Percentiles rank a stretch among this genome's conserved stretches.
phyloP scores from a whole-genome alignment of 1,140 invertebrate genomes.

The Drosophila novamexicana region DNA sequence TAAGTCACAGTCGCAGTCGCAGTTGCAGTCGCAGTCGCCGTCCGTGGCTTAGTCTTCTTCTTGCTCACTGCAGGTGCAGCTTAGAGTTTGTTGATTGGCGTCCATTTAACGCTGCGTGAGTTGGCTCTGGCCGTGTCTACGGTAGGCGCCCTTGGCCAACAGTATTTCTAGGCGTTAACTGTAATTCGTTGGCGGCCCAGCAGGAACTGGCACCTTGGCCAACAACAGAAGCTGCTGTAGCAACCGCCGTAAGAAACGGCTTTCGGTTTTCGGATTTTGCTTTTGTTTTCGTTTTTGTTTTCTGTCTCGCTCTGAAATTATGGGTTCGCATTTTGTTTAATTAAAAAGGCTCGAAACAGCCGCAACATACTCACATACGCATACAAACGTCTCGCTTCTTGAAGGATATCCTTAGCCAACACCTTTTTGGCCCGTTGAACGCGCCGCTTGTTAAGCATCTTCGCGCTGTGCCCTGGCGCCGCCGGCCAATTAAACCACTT shows the following conservation, averaged over 20 bases:
- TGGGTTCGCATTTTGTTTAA: slow-evolving; percentile 73
- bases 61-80: slow-evolving; percentile 65
- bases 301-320: slow-evolving; percentile 54
- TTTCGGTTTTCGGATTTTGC: slow-evolving; percentile 41
- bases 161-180: slow-evolving; percentile 77
- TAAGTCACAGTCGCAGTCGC: background rate
- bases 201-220: slow-evolving; percentile 71
- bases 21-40: background rate
- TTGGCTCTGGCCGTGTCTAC: slow-evolving; percentile 35
- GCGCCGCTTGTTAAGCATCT: slow-evolving; percentile 19
- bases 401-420: slow-evolving; percentile 62
- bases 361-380: slow-evolving; percentile 22
- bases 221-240: slow-evolving; percentile 27
- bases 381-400: background rate
- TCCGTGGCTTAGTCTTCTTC: background rate
- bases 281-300: background rate
- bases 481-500: slow-evolving; percentile 64
- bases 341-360: slow-evolving; percentile 64
- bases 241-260: slow-evolving; percentile 49
- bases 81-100: slow-evolving; percentile 59
- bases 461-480: slow-evolving; percentile 52
- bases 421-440: slow-evolving; percentile 33
- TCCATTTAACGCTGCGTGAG: slow-evolving; percentile 79
- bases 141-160: slow-evolving; percentile 55
- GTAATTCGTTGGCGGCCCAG: slow-evolving; percentile 64